Base-by-base conservation (phyloP, 1,140 invertebrate species). In the Drosophila bipectinata region DNA sequence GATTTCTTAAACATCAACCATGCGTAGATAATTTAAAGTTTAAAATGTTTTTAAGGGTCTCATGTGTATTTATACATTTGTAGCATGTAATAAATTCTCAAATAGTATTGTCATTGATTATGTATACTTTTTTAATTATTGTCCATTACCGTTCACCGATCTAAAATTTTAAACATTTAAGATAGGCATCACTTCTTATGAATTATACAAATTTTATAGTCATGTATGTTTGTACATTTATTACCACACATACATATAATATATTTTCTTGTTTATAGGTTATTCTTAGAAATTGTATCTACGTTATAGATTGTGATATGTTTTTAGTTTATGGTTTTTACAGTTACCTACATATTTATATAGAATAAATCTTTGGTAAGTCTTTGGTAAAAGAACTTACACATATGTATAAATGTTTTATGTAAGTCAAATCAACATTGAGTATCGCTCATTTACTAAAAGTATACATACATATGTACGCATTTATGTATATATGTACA, bases 91-190 rank as follows among this genome's bases (percentile, higher is more conserved):
- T 45, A 64, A 78, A 51, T 60, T 21, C 7, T 48, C 30, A 8
- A 47, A 71, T 83, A 83, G 83, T 83, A 83, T 83, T 83, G 79
- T 83, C 79, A 45, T 59, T 61, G 61, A 75, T 75, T 74, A 78
- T 21, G 21, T 21, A 21, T 58, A 83, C 49, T 66, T 39, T 18
- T 66, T 49, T 1, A 39, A 30, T 56, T 64, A 63, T 58, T 63
- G 26, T 60, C 45, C 26, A 58, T 30, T 18, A 39, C 30, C 24
- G 10, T 39, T 14, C 45, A 47, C 18, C 24, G 10, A 21, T 21
- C 15, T 8, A 34, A 9, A 34, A 12, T 48, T 14, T 14, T 10
- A 14, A 8, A 15, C 54, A 18, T 34, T 30, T 8, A 6, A 41
- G n/a, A 41, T 41, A n/a, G 8, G 32, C 10, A 10, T 10, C 32